Conservation (phyloP, 30 jellyfish, hydroid and myxozoan species). For the Aurelia sp. region DNA sequence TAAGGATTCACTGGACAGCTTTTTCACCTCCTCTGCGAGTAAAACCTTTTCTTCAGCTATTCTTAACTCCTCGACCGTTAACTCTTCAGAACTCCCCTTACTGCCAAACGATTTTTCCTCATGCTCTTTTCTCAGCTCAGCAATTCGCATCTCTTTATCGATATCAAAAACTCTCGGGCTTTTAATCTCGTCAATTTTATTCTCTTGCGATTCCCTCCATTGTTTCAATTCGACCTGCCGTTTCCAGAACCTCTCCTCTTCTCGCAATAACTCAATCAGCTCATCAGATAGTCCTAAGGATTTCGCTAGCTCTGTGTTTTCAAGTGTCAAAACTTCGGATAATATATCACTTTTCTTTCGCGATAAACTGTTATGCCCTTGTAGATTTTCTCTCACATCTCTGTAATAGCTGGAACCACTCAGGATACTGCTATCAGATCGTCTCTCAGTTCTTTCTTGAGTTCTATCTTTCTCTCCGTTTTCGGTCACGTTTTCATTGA, state of each 20-base stretch:
- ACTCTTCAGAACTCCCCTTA: slow-evolving; percentile 15
- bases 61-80: slow-evolving; percentile 55
- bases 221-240: slow-evolving; percentile 70
- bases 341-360: slow-evolving; percentile 33
- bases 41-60: slow-evolving; percentile 55
- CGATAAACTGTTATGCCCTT: slow-evolving; percentile 34
- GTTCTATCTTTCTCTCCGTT: not conserved
- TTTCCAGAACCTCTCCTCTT: slow-evolving; percentile 80
- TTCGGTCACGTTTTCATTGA: too few relatives aligned
- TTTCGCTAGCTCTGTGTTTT: slow-evolving; percentile 58
- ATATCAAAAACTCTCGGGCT: slow-evolving; percentile 45
- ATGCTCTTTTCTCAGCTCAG: slow-evolving; percentile 69
- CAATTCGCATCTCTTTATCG: slow-evolving; percentile 68
- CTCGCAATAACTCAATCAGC: slow-evolving; percentile 61
- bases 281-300: slow-evolving; percentile 83
- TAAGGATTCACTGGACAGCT: not conserved
- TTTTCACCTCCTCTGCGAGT: slow-evolving; percentile 43
- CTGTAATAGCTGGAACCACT: slow-evolving; percentile 64
- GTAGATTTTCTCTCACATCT: slow-evolving; percentile 49
- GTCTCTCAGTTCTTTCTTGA: not conserved
- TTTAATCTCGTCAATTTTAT: not conserved
- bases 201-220: slow-evolving; percentile 88
- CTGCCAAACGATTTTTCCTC: not conserved
- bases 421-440: slow-evolving; percentile 11
- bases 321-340: slow-evolving; percentile 39